Evolutionary conservation across 2,888 invertebrate genomes (phyloP), one percentile per base, ranked within the genome.

Genomic region (Sympetrum striolatum): DNA sequence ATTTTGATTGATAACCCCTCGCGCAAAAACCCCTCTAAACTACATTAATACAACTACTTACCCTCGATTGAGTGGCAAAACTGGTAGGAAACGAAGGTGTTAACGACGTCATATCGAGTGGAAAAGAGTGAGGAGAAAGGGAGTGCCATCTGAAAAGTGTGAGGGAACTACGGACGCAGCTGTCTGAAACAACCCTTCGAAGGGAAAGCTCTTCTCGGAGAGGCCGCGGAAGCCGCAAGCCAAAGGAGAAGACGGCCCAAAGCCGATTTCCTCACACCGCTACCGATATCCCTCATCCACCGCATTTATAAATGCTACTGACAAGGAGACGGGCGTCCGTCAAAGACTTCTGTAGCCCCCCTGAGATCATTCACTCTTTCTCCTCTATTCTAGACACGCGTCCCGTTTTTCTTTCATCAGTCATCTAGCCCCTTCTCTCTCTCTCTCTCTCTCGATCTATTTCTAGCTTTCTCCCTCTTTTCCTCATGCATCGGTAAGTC

Each of bases 141-240:
- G 64, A 64, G 25, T 31, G 73, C 81, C 80, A 37, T 44, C 80
- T 39, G 44, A 18, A 79, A 37, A 37, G 48, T 48, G 44, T 22
- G 18, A 80, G n/a, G 25, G 48, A 81, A 81, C 44, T 48, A 39
- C 44, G 81, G 15, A 44, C 44, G 81, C 81, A 81, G 81, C 81
- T 81, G 81, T 81, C 48, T 81, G 81, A 39, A 81, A 48, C 81
- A 81, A 81, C 25, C 81, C 81, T 44, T 81, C 14, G 48, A 14
- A 10, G 5, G n/a, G 39, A 80, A 80, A 37, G 37, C 60, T 22
- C 18, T 60, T n/a, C 60, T n/a, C 18, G n/a, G 64, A 22, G 64
- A 64, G 64, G 25, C n/a, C 44, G 44, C 44, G 44, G 44, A 44
- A 44, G 81, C n/a, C 25, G n/a, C 25, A 44, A n/a, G 44, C 10